These are phyloP conservation scores for Orchesella flavescens DNA, from an alignment of 2,888 invertebrate species.

Conservation along the genomic window DNA sequence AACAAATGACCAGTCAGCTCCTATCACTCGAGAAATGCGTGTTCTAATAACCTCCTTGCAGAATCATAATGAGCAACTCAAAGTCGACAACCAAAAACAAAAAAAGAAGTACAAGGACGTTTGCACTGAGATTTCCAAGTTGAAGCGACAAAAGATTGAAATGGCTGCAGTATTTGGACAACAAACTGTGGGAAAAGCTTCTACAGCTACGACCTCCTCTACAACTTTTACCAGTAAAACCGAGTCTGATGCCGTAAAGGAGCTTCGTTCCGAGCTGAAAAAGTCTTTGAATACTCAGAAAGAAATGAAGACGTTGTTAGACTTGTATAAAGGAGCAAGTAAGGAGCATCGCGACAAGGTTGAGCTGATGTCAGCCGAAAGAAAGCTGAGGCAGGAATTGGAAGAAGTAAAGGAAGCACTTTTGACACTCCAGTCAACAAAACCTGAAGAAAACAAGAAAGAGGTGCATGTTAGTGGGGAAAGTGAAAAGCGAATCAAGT, in stretches of 20 bases:
- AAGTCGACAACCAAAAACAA: conserved; percentile 94
- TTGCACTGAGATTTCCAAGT: conserved; percentile 72
- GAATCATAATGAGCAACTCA: conserved; percentile 96
- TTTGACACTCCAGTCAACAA: conserved; percentile 90
- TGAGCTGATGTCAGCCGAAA: conserved; percentile 94
- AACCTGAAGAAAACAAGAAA: conserved; percentile 87
- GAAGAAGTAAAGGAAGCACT: conserved; percentile 88
- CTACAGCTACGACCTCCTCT: conserved; percentile 73
- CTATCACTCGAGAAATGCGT: conserved; percentile 97
- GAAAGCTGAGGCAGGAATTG: conserved; percentile 90
- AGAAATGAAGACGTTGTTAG: conserved; percentile 92
- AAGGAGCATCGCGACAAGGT: conserved; percentile 98
- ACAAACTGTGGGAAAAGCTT: conserved; percentile 72
- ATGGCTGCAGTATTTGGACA: not conserved
- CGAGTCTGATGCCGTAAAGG: conserved; percentile 85
- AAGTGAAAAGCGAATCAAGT: conserved; percentile 92
- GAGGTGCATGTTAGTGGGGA: conserved; percentile 92
- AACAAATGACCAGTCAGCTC: conserved; percentile 97
- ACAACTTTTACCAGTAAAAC: not conserved
- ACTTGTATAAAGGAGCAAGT: conserved; percentile 97
- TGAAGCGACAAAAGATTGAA: not conserved
- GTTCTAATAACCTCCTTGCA: conserved; percentile 96
- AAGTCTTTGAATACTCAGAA: conserved; percentile 95
- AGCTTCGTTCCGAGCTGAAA: conserved; percentile 89
- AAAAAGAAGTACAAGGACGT: conserved; percentile 93